Evolutionary conservation across 1,140 invertebrate species (phyloP).

Genomic region (Drosophila tropicalis): DNA sequence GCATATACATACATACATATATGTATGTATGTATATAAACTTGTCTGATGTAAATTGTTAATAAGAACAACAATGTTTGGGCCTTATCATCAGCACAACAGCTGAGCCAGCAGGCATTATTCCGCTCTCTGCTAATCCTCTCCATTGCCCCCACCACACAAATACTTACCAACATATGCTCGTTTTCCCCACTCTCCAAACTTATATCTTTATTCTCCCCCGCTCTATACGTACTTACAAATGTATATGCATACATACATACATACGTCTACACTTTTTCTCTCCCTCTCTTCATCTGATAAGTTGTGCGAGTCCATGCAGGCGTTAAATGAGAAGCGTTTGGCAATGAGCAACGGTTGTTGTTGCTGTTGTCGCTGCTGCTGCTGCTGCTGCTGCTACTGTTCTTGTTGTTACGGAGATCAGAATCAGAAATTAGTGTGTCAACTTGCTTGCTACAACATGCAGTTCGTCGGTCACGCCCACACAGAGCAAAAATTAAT

Average conservation of each 20-base stretch:
- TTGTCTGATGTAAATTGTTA: constrained; percentile 7
- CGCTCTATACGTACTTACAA: constrained; percentile 5
- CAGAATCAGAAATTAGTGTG: constrained; percentile 75
- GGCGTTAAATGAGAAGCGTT: constrained; percentile 69
- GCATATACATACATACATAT: not conserved
- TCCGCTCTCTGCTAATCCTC: not conserved
- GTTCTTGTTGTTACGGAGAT: constrained; percentile 31
- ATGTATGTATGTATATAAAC: not conserved
- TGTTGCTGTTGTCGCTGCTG: not conserved
- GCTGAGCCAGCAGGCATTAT: constrained; percentile 17
- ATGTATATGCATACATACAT: not conserved
- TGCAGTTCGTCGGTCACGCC: constrained; percentile 7
- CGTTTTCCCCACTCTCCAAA: too few relatives aligned
- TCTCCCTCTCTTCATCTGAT: constrained; percentile 15
- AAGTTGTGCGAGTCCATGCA: constrained; percentile 49
- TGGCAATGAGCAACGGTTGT: constrained; percentile 8
- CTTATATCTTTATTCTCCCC: too few relatives aligned
- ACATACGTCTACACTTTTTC: constrained; percentile 21
- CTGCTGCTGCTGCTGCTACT: not conserved
- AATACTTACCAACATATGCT: too few relatives aligned
- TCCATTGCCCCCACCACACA: not conserved
- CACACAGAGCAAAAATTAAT: constrained; percentile 72
- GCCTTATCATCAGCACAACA: constrained; percentile 9
- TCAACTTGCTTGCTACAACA: constrained; percentile 44
- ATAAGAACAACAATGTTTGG: constrained; percentile 12